Evolutionary conservation across 2,888 invertebrate species (phyloP).

Genomic region (Ichneumoninae sp.): DNA sequence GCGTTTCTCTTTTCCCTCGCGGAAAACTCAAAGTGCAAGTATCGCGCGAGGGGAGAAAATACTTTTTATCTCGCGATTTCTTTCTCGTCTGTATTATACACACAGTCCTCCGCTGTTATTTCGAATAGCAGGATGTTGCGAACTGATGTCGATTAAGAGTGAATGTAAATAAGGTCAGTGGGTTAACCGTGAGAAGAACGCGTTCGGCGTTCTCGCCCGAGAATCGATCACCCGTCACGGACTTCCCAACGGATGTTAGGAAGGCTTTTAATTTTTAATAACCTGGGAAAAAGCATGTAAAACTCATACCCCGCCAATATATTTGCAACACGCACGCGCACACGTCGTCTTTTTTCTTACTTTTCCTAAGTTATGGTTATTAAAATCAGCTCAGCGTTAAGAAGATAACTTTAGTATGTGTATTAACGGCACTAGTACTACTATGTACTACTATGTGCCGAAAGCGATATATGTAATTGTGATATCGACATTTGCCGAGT

Average conservation of each 20-base stretch:
- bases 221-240: conserved; percentile 16
- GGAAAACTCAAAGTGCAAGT: conserved; percentile 3
- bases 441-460: too few species aligned
- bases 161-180: conserved; percentile 61
- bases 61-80: conserved; percentile 10
- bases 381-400: not conserved
- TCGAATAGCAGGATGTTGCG: conserved; percentile 13
- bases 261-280: not conserved
- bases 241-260: not conserved
- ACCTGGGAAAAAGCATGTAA: not conserved
- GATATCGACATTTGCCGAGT: too few species aligned
- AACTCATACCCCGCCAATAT: not conserved
- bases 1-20: conserved; percentile 1
- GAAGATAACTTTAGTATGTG: not conserved
- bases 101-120: not conserved
- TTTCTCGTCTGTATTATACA: conserved; percentile 9
- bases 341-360: not conserved
- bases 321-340: not conserved
- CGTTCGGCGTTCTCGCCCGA: conserved; percentile 18
- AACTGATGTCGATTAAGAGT: conserved; percentile 18
- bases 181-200: conserved; percentile 56
- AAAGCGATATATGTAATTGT: not conserved
- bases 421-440: not conserved
- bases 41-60: not conserved
- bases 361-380: not conserved